A percentile compares a stretch with the other conserved stretches of the same genome.
Evolutionary conservation across 1,140 invertebrate species (phyloP).

Genomic region (Hycleus cichorii): DNA sequence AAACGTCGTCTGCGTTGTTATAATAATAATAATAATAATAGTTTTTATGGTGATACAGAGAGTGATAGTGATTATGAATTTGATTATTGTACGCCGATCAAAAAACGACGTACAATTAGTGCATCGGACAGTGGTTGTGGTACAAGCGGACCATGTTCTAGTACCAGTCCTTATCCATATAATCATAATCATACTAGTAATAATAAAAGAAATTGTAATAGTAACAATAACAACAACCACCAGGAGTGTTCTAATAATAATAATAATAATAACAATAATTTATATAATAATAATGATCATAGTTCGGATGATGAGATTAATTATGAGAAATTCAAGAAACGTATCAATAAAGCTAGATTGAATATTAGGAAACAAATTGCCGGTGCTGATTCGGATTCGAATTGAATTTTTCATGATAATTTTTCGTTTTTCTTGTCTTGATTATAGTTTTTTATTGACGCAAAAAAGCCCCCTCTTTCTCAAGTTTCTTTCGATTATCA

Average conservation of each 20-base stretch:
- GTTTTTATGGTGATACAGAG: constrained; percentile 15
- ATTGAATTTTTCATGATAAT: constrained; percentile 31
- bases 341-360: constrained; percentile 46
- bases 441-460: no score
- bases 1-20: not conserved
- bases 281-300: constrained; percentile 26
- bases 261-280: constrained; percentile 10
- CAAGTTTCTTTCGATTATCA: no score
- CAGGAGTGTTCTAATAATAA: constrained; percentile 35
- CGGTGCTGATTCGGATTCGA: constrained; percentile 48
- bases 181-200: constrained; percentile 38
- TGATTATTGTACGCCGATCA: constrained; percentile 22
- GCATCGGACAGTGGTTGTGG: constrained; percentile 34
- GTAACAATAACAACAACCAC: constrained; percentile 30
- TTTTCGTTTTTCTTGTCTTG: no score
- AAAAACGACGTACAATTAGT: constrained; percentile 22
- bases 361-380: constrained; percentile 47
- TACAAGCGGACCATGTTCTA: constrained; percentile 32
- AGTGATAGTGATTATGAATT: constrained; percentile 34
- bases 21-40: not conserved
- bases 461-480: no score
- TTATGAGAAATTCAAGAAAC: constrained; percentile 44
- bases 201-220: no score
- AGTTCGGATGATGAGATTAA: constrained; percentile 45
- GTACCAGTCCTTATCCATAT: constrained; percentile 16